phyloP scores from a whole-genome alignment of 92 coral and sea anemone species.

The Bergia sp. region DNA sequence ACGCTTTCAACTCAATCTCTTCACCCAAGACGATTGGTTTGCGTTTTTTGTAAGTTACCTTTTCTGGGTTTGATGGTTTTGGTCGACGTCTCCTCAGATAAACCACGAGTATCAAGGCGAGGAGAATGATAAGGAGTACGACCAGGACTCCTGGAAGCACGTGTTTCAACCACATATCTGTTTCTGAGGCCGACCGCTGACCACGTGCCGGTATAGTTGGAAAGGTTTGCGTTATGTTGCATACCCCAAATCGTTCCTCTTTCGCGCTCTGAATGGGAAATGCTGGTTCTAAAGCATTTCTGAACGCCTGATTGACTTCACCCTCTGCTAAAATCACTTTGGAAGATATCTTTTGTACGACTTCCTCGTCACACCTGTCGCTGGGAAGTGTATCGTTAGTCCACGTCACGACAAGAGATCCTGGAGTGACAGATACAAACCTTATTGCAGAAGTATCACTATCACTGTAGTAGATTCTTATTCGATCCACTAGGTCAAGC shows the following conservation, averaged over 20 bases:
- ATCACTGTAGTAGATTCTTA: constrained; percentile 75
- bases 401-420: constrained; percentile 89
- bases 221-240: constrained; percentile 56
- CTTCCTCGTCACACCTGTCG: constrained; percentile 72
- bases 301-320: constrained; percentile 66
- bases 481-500: constrained; percentile 64
- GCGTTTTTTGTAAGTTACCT: constrained; percentile 81
- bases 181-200: constrained; percentile 51
- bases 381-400: constrained; percentile 84
- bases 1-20: constrained; percentile 81
- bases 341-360: constrained; percentile 59
- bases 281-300: constrained; percentile 64
- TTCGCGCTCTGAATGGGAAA: constrained; percentile 65
- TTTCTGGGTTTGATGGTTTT: constrained; percentile 77
- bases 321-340: constrained; percentile 63
- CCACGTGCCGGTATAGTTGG: constrained; percentile 55
- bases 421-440: constrained; percentile 61
- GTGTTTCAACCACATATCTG: constrained; percentile 83
- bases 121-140: constrained; percentile 64
- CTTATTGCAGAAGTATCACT: constrained; percentile 61
- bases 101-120: constrained; percentile 65
- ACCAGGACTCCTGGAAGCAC: constrained; percentile 81
- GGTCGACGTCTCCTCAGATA: constrained; percentile 77
- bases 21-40: constrained; percentile 87
- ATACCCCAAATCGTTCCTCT: constrained; percentile 68